Conservation (phyloP, 2,888 invertebrate species). For the Podotricha telesiphe region DNA sequence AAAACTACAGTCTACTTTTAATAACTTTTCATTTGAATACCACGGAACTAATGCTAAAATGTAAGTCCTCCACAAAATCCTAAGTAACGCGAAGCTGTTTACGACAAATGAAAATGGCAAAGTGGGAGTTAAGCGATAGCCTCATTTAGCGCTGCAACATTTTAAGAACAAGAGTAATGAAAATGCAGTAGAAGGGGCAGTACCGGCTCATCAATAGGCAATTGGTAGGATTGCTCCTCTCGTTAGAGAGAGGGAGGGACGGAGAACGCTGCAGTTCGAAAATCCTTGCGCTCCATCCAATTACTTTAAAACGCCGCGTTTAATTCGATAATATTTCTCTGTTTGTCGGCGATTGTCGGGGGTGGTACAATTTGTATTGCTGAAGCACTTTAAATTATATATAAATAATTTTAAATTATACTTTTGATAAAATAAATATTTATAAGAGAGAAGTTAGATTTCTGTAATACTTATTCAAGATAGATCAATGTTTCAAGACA, state of each 20-base stretch:
- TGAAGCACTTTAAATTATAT: not conserved
- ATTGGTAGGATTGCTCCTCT: constrained; percentile 29
- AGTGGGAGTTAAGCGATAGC: constrained; percentile 5
- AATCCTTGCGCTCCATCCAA: constrained; percentile 31
- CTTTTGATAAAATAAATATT: too few species aligned
- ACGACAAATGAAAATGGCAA: constrained; percentile 18
- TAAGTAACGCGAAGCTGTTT: not conserved
- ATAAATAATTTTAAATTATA: too few species aligned
- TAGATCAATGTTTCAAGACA: too few species aligned
- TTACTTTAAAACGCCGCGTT: constrained; percentile 31
- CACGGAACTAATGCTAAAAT: not conserved
- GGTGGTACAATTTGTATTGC: constrained; percentile 8
- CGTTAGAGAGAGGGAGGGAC: constrained; percentile 3
- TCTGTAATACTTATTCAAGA: too few species aligned
- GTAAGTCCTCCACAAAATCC: not conserved
- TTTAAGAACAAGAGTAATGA: constrained; percentile 32
- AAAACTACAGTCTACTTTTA: not conserved
- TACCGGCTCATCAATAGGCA: constrained; percentile 24
- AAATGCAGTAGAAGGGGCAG: constrained; percentile 17
- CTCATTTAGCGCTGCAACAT: constrained; percentile 20
- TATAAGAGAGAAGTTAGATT: too few species aligned
- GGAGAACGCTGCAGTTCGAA: constrained; percentile 5
- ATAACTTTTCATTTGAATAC: not conserved
- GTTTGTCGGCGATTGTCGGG: constrained; percentile 10
- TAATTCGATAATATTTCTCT: constrained; percentile 34